Evolutionary conservation across 2,888 invertebrate species (phyloP).

Genomic region (Pomacea canaliculata): DNA sequence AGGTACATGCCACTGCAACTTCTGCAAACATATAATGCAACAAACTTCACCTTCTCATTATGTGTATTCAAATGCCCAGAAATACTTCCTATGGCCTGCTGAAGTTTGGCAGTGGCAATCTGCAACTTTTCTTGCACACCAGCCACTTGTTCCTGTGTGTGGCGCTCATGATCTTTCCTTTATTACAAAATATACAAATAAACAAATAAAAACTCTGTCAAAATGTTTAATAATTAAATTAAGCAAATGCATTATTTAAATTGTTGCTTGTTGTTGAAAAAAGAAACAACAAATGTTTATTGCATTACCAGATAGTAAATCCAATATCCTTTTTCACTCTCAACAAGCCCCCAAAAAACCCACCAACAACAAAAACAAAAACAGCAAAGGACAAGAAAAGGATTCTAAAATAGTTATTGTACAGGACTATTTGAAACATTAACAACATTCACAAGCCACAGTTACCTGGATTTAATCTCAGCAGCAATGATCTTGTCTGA

Average conservation of each 20-base stretch:
- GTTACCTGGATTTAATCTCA: constrained; percentile 68
- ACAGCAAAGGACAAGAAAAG: no score
- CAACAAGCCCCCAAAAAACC: neutral
- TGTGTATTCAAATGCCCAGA: constrained; percentile 48
- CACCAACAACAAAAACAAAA: neutral
- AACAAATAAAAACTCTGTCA: no score
- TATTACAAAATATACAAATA: neutral
- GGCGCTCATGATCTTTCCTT: constrained; percentile 62
- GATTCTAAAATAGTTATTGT: no score
- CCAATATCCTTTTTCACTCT: no score
- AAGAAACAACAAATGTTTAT: no score
- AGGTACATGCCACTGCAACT: neutral
- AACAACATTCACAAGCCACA: neutral
- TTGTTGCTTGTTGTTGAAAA: no score
- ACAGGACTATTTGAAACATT: neutral
- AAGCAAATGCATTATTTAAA: no score
- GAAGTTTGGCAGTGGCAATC: constrained; percentile 64
- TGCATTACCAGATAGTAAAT: no score
- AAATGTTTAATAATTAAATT: no score
- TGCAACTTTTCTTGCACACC: constrained; percentile 63
- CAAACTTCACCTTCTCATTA: constrained; percentile 58
- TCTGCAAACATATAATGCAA: neutral
- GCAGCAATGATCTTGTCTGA: constrained; percentile 67
- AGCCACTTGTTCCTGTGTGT: constrained; percentile 55
- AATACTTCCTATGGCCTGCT: constrained; percentile 65